Conservation (phyloP, 2,113 vertebrate species). For the Notothenia coriiceps region DNA sequence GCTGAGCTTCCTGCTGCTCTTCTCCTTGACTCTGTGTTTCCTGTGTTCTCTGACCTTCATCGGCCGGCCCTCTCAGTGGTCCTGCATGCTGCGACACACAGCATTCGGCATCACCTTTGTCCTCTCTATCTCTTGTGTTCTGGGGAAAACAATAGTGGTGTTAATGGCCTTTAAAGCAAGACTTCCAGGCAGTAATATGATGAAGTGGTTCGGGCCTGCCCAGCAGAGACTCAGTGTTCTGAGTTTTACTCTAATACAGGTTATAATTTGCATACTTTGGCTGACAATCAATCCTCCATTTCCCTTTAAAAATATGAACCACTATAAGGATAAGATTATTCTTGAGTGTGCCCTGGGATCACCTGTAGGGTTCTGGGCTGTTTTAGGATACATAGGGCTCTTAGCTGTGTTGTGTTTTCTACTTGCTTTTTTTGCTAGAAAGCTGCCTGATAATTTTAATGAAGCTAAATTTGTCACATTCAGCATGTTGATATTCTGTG, state of each 20-base stretch:
- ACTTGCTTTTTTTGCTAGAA: conserved; percentile 79
- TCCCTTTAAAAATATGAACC: conserved; percentile 74
- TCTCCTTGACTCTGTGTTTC: too few species aligned
- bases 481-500: conserved; percentile 84
- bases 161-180: conserved; percentile 81
- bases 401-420: conserved; percentile 79
- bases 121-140: conserved; percentile 80
- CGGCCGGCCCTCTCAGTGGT: conserved; percentile 80
- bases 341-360: conserved; percentile 81
- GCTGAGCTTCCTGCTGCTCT: too few species aligned
- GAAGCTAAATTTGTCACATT: conserved; percentile 83
- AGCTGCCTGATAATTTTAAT: conserved; percentile 82
- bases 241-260: conserved; percentile 76
- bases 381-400: conserved; percentile 81
- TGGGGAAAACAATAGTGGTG: conserved; percentile 82
- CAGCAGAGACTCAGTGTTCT: conserved; percentile 81
- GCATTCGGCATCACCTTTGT: conserved; percentile 83
- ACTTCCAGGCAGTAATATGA: conserved; percentile 76
- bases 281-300: conserved; percentile 78
- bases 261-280: conserved; percentile 81
- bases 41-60: conserved; percentile 13
- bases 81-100: conserved; percentile 83
- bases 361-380: conserved; percentile 79
- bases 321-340: conserved; percentile 79
- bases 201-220: conserved; percentile 82